These are phyloP conservation scores for Alloplasta piceator DNA, from an alignment of 2,888 invertebrate species.

Conservation along the genomic window DNA sequence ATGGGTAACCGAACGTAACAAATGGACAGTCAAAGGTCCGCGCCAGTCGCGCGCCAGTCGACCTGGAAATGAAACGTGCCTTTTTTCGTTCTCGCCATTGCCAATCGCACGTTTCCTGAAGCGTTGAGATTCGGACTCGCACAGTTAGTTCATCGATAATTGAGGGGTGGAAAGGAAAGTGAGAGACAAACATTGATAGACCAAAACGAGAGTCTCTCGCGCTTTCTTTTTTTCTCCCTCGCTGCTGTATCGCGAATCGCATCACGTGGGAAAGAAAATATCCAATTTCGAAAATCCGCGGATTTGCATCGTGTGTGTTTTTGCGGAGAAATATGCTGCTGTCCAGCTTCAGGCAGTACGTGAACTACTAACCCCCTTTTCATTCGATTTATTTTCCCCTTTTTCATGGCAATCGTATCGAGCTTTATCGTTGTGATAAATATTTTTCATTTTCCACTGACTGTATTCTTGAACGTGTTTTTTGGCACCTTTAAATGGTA, in stretches of 20 bases:
- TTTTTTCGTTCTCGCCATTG: slow-evolving; percentile 28
- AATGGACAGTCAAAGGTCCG: slow-evolving; percentile 68
- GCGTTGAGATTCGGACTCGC: no score
- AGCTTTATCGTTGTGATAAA: no score
- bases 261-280: slow-evolving; percentile 33
- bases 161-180: neutral
- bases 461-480: no score
- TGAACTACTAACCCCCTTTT: neutral
- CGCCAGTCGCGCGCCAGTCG: slow-evolving; percentile 69
- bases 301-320: neutral
- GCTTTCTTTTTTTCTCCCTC: neutral
- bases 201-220: neutral
- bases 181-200: neutral
- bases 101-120: neutral
- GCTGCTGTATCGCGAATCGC: neutral
- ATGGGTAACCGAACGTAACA: slow-evolving; percentile 74
- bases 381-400: neutral
- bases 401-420: neutral
- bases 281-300: slow-evolving; percentile 14
- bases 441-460: neutral
- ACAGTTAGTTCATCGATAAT: slow-evolving; percentile 61
- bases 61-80: slow-evolving; percentile 66
- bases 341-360: slow-evolving; percentile 55
- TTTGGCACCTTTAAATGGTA: no score
- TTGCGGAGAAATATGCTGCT: slow-evolving; percentile 31